Percentiles rank a stretch among this genome's conserved stretches.
Conservation (phyloP, 2,797 vertebrate species). For the Setipinna tenuifilis region DNA sequence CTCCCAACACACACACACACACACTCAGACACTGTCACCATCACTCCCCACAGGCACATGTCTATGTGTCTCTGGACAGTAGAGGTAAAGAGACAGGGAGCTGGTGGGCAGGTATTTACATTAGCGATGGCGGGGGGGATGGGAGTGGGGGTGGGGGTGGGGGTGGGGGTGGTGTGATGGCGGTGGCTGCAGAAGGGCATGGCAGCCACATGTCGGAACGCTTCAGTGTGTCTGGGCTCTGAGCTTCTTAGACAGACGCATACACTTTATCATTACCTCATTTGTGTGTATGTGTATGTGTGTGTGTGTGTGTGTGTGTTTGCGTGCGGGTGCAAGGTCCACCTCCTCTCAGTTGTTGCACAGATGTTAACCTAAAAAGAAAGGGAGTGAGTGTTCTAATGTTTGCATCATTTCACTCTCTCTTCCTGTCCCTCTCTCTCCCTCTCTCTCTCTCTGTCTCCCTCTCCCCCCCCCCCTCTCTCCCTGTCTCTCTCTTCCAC, state of each 20-base stretch:
- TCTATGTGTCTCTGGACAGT: slow-evolving; percentile 15
- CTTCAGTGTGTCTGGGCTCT: background rate
- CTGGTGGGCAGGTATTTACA: background rate
- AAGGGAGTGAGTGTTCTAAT: background rate
- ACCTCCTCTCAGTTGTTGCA: background rate
- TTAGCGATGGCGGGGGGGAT: background rate
- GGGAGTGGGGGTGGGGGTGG: too few species aligned
- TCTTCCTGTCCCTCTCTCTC: background rate
- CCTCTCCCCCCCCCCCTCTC: background rate
- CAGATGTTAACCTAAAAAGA: slow-evolving; percentile 13
- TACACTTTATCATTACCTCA: slow-evolving; percentile 5
- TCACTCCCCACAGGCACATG: background rate
- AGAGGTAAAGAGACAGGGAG: background rate
- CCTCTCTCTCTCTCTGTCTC: background rate
- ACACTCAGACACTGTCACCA: background rate
- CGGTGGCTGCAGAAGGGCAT: background rate
- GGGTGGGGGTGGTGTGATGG: too few species aligned
- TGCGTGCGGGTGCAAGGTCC: background rate
- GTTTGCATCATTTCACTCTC: slow-evolving; percentile 11
- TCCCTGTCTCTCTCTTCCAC: background rate
- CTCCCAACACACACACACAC: background rate
- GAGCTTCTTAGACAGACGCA: background rate
- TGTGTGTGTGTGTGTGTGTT: background rate
- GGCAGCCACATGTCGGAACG: background rate
- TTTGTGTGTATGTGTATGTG: background rate